Evolutionary conservation across 64 coral and sea anemone genomes (phyloP), one percentile per base, ranked within the genome.

Genomic region (Montipora efflorescens): DNA sequence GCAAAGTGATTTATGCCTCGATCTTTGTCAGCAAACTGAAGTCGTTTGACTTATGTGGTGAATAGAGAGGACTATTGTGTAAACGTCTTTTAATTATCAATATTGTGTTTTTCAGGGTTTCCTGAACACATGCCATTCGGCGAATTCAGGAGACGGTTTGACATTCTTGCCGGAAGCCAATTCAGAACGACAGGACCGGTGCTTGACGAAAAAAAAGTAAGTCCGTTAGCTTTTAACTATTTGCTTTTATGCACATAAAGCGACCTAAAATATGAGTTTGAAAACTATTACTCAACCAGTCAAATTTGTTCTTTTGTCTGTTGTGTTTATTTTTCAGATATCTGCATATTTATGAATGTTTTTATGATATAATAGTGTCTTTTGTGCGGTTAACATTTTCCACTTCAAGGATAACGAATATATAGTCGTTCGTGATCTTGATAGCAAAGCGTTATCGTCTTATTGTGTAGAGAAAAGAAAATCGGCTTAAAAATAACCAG

Each of bases 81-180:
- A 50, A 50, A 15, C 46, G 8, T 71, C 3, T 48, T 50, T 36
- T 72, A 44, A 89, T 77, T 7, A 4, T 67, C 46, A 22, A 20
- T 79, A 28, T 52, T 89, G 76, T 23, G n/a, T 68, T 81, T 91
- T 48, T 16, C 78, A 98, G 97, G 97, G 48, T 98, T 91, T 72
- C 97, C 97, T n/a, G 97, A 98, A 79, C 97, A 98, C 83, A 98
- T 98, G 97, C 95, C 94, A 7, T 98, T 98, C 84, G 97, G 91
- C 8, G 97, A 99, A 79, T 96, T 99, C 49, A 91, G 95, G 36
- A 92, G 95, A 59, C 77, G 97, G 8, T 99, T 99, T 58, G 95
- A 96, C 25, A 96, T 99, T 44, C 87, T 99, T 9, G 97, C 97
- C 14, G 84, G 94, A 11, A 86, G 78, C 10, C 90, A 96, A 47